Evolutionary conservation across 2,888 invertebrate species (phyloP), one percentile per base, ranked within the genome.

Genomic region (Cataglyphis livida): DNA sequence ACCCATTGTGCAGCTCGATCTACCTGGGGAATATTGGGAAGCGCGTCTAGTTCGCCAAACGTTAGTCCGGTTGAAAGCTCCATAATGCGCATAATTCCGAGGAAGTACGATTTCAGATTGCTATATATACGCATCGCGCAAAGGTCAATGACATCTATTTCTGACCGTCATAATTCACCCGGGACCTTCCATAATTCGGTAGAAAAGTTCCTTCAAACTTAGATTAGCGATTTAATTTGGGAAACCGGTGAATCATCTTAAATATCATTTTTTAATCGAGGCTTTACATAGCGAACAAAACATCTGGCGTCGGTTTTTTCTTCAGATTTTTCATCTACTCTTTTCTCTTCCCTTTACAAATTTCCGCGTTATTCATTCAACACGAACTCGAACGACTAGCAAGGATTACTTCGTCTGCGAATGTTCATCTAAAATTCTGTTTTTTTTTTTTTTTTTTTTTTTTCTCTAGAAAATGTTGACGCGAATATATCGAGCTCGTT

Each of bases 201-300:
- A 74, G n/a, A 82, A 82, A 93, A 92, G 85, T 93, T 92, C 85
- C 70, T 59, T 91, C 91, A 91, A 93, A 93, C 92, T 93, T 91
- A 91, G 92, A 91, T 92, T 93, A 92, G 91, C 90, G 92, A 91
- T 93, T 92, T 92, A 93, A 93, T 93, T 93, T 91, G 83, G 90
- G 74, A 76, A 84, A 88, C 35, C 86, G 81, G 85, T 93, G 91
- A 92, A 92, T 93, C 92, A 92, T 90, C 90, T 84, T 87, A 76
- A 74, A 89, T 88, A 92, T 91, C 88, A 89, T 89, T 92, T 91
- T 91, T 91, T 91, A 91, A 92, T 91, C 92, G 90, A 84, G 84
- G 88, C 89, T 84, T 64, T 81, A 76, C 82, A 87, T 87, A 89
- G 89, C 84, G 79, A 82, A 79, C 70, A 48, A 70, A 79, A 79